These are phyloP conservation scores for Episyrphus balteatus DNA, from an alignment of 1,140 invertebrate species.

Conservation along the genomic window DNA sequence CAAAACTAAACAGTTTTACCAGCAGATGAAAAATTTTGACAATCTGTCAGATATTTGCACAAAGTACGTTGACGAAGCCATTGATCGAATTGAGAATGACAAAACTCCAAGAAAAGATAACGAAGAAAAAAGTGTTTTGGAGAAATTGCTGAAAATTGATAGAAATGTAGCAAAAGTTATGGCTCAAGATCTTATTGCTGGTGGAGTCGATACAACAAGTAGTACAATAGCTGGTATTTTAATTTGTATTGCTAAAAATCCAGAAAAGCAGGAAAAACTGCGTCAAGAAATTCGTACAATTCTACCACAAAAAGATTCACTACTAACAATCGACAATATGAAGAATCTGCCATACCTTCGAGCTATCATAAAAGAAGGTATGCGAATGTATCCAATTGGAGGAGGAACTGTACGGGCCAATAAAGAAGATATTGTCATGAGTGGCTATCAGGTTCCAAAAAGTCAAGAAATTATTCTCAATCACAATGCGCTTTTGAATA, in stretches of 20 bases:
- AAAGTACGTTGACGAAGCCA: conserved; percentile 13
- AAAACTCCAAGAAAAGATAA: conserved; percentile 8
- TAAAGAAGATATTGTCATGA: conserved; percentile 42
- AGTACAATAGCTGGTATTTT: conserved; percentile 11
- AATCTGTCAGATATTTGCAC: conserved; percentile 11
- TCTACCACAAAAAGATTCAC: conserved; percentile 37
- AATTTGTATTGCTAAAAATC: conserved; percentile 37
- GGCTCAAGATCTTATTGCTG: conserved; percentile 58
- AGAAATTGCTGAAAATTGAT: conserved; percentile 47
- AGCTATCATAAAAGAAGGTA: conserved; percentile 53
- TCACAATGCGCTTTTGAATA: conserved; percentile 37
- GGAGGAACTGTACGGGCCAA: conserved; percentile 41
- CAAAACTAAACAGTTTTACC: conserved; percentile 43
- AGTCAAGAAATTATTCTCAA: conserved; percentile 43
- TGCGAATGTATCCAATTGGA: conserved; percentile 43
- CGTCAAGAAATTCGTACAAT: conserved; percentile 48
- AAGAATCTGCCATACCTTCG: conserved; percentile 47
- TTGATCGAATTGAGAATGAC: conserved; percentile 6
- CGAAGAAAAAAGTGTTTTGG: conserved; percentile 39
- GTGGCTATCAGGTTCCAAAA: conserved; percentile 49
- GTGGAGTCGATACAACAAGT: conserved; percentile 61
- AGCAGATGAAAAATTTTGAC: conserved; percentile 39
- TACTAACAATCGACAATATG: conserved; percentile 43
- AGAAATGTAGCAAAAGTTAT: conserved; percentile 48
- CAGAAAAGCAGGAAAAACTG: conserved; percentile 39